These are phyloP conservation scores for Bufo gargarizans DNA, from an alignment of 2,113 vertebrate species.

Conservation along the genomic window DNA sequence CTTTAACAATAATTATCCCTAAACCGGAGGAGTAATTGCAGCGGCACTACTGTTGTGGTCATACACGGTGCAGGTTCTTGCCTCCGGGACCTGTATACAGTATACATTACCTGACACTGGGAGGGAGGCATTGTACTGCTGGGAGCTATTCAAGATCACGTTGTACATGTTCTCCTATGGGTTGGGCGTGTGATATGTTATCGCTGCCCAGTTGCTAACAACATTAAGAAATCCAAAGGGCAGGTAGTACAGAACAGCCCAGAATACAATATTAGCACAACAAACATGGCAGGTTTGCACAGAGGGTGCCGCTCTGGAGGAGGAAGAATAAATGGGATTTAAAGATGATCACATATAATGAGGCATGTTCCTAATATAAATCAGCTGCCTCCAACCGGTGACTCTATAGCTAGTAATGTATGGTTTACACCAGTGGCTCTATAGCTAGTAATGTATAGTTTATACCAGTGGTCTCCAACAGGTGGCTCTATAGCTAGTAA, in stretches of 20 bases:
- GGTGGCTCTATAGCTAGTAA: too few species aligned
- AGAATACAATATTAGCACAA: background rate
- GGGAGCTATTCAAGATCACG: background rate
- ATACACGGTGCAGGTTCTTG: background rate
- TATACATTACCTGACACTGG: background rate
- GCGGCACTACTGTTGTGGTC: background rate
- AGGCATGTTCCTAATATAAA: background rate
- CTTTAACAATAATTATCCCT: background rate
- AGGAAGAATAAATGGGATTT: background rate
- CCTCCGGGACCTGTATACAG: background rate
- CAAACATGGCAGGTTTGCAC: constrained; percentile 19
- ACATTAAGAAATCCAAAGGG: background rate
- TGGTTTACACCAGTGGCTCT: too few species aligned
- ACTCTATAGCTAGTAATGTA: too few species aligned
- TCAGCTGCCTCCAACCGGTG: background rate
- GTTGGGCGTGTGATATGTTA: constrained; percentile 10
- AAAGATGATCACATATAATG: background rate
- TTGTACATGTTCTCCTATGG: constrained; percentile 17
- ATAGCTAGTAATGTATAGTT: too few species aligned
- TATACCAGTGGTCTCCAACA: too few species aligned
- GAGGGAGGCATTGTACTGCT: background rate
- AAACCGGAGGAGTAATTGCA: background rate
- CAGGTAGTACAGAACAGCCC: background rate
- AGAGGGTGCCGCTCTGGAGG: background rate
- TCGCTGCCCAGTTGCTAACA: constrained; percentile 17